Conservation (phyloP, 2,888 invertebrate species). For the Dione juno region DNA sequence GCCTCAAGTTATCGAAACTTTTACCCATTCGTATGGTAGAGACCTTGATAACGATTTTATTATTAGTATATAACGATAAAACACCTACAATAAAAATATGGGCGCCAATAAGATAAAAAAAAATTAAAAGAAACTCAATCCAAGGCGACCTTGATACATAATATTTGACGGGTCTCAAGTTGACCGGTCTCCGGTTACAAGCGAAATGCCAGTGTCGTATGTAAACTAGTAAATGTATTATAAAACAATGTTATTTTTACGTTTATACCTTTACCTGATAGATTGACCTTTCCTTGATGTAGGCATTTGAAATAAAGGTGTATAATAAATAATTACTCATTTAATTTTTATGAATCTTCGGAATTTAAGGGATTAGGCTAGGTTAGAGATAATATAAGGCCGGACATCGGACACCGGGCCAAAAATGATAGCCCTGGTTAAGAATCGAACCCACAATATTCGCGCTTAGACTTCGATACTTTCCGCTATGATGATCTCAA, state of each 20-base stretch:
- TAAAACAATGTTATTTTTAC: constrained; percentile 26
- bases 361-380: background rate
- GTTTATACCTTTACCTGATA: constrained; percentile 12
- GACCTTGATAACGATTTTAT: constrained; percentile 21
- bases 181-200: constrained; percentile 48
- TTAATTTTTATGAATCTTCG: background rate
- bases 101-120: constrained; percentile 34
- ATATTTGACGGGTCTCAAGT: constrained; percentile 49
- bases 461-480: too few species aligned
- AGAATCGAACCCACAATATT: too few species aligned
- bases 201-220: constrained; percentile 43
- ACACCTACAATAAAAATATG: constrained; percentile 29
- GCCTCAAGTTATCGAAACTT: constrained; percentile 19
- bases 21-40: constrained; percentile 8
- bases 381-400: background rate
- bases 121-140: constrained; percentile 47
- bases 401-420: too few species aligned
- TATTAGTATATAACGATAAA: constrained; percentile 18
- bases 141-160: constrained; percentile 49
- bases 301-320: background rate
- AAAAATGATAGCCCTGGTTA: too few species aligned
- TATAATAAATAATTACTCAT: background rate
- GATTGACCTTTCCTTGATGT: constrained; percentile 5
- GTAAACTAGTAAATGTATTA: constrained; percentile 27
- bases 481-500: too few species aligned